Evolutionary conservation across 1,140 invertebrate species (phyloP).

Genomic region (Hypsibius dujardini): DNA sequence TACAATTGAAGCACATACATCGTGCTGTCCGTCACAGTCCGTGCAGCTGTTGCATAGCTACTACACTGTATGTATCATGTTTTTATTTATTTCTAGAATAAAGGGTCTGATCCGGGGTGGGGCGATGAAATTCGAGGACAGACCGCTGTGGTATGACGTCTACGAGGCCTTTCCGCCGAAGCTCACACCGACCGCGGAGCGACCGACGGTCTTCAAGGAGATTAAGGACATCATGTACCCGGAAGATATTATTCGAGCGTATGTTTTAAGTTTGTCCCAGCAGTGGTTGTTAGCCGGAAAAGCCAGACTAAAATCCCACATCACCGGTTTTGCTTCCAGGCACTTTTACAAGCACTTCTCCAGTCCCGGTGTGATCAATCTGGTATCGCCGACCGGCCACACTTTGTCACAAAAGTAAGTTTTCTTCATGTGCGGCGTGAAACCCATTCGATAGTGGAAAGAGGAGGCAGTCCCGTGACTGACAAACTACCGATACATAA

Average conservation of each 20-base stretch:
- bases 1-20: no score
- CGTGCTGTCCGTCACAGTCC: no score
- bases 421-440: no score
- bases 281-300: no score
- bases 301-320: no score
- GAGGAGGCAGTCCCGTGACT: background rate
- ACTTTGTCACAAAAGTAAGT: background rate
- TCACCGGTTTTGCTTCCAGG: no score
- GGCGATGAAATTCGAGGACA: slow-evolving; percentile 52
- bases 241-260: slow-evolving; percentile 70
- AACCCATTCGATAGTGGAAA: background rate
- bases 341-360: background rate
- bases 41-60: no score
- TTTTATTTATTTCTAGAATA: slow-evolving; percentile 38
- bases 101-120: slow-evolving; percentile 52
- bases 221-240: slow-evolving; percentile 57
- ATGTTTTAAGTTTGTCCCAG: no score
- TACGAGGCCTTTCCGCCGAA: slow-evolving; percentile 69
- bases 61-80: background rate
- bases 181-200: slow-evolving; percentile 50
- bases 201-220: slow-evolving; percentile 40
- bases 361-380: background rate
- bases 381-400: background rate
- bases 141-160: slow-evolving; percentile 72
- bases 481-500: background rate